These are phyloP conservation scores for Bucco capensis DNA, from an alignment of 2,113 vertebrate species.

Conservation along the genomic window DNA sequence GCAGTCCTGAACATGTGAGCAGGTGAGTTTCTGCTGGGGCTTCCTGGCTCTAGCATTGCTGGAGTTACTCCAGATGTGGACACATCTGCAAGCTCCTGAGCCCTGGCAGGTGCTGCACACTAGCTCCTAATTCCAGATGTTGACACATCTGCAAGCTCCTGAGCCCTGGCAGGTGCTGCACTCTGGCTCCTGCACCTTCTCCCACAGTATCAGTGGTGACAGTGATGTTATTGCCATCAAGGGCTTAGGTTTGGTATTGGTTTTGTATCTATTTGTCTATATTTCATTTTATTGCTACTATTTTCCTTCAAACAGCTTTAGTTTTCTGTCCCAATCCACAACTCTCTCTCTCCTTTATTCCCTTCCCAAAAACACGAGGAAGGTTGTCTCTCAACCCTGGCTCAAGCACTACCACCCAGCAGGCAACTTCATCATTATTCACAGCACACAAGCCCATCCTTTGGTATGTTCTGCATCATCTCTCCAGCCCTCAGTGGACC, in stretches of 20 bases:
- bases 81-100: accelerated
- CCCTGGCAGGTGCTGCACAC: accelerated
- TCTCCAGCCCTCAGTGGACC: not conserved
- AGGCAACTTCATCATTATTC: not conserved
- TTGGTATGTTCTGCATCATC: slow-evolving; percentile 6
- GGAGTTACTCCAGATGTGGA: not conserved
- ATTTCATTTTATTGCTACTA: too few relatives aligned
- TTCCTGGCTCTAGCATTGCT: not conserved
- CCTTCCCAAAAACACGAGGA: not conserved
- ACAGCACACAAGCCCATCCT: not conserved
- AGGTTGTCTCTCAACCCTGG: not conserved
- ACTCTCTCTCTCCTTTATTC: too few relatives aligned
- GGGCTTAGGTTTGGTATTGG: too few relatives aligned
- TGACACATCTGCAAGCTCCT: too few relatives aligned
- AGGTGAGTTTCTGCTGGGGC: not conserved
- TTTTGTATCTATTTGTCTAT: too few relatives aligned
- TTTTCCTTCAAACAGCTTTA: too few relatives aligned
- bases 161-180: too few relatives aligned
- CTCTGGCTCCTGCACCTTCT: too few relatives aligned
- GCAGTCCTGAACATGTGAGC: not conserved
- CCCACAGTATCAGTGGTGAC: too few relatives aligned
- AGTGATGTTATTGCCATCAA: too few relatives aligned
- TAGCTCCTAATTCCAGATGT: too few relatives aligned
- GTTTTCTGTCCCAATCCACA: too few relatives aligned
- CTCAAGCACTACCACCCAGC: not conserved